These are phyloP conservation scores for Trichonephila inaurata DNA, from an alignment of 1,140 invertebrate genomes.

Conservation along the genomic window DNA sequence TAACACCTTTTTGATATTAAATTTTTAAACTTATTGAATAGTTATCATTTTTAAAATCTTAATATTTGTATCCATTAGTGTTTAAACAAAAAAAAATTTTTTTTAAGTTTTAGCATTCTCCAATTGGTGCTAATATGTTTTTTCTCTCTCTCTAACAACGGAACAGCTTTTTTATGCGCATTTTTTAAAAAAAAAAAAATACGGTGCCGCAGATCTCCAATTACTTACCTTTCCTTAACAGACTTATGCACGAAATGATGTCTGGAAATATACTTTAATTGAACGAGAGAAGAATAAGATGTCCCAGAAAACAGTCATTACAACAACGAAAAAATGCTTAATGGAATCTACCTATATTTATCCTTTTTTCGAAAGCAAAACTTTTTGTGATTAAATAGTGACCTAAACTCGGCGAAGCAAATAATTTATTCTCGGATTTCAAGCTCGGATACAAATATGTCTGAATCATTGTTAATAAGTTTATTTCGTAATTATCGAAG, in stretches of 20 bases:
- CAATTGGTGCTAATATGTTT: too few species aligned
- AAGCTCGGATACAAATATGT: neutral
- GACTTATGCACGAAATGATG: neutral
- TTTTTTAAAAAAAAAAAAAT: too few species aligned
- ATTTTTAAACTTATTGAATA: too few species aligned
- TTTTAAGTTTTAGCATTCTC: too few species aligned
- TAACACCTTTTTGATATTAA: too few species aligned
- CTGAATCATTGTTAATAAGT: constrained; percentile 35
- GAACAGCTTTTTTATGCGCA: too few species aligned
- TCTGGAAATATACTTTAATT: neutral
- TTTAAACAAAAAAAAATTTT: too few species aligned
- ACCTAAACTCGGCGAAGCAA: constrained; percentile 1
- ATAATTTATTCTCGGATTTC: constrained; percentile 21
- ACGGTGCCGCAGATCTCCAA: too few species aligned
- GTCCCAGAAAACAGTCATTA: neutral
- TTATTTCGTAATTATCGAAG: neutral
- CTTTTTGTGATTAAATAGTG: constrained; percentile 6
- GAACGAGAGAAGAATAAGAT: neutral
- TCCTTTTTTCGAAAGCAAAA: constrained; percentile 12
- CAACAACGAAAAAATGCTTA: neutral
- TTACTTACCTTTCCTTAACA: too few species aligned
- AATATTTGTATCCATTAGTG: too few species aligned
- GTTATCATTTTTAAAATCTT: too few species aligned
- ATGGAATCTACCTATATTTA: constrained; percentile 2
- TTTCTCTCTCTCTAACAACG: too few species aligned